Evolutionary conservation across 1,140 invertebrate species (phyloP), one percentile per base, ranked within the genome.

Genomic region (Plectus sambesii): DNA sequence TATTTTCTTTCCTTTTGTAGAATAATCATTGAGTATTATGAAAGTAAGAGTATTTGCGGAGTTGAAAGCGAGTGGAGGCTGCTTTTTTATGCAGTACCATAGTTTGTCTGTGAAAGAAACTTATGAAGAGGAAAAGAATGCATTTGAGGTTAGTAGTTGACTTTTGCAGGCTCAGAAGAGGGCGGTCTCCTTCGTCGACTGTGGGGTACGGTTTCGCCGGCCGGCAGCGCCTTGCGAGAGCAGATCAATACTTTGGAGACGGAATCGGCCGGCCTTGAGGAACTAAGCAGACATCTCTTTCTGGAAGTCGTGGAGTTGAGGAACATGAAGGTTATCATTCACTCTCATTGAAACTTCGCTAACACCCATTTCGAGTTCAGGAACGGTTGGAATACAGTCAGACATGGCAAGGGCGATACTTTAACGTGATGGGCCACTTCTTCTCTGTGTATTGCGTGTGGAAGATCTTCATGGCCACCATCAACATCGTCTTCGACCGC

Each of bases 401-500:
- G 61, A 98, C 94, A 0, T 85, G 89, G 73, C 85, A 93, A 70
- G 94, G 94, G 62, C 90, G 84, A 77, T 99, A 98, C 72, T 99
- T 99, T 68, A 98, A 99, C 74, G 86, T 93, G 61, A 72, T 98
- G 0, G 94, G 94, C 1, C 92, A 98, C 68, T 97, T 99, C 70
- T 99, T 99, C 73, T 97, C 90, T 5, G 71, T 93, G 5, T 99
- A 99, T 66, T 99, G 94, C 70, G 79, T 89, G 38, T 98, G 90
- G 86, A 99, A 99, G 77, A 98, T 99, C 69, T 88, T 98, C 69
- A 96, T 99, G 72, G 87, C 90, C 76, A 64, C 58, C 17, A 63
- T 97, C 55, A 99, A 99, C 74, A 99, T 99, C 59, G 85, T 99
- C 6, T 94, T 99, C 73, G 89, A 99, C 71, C 79, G 94, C 49